Base-by-base conservation (phyloP, 2,888 invertebrate genomes). In the Eristalis tenax region DNA sequence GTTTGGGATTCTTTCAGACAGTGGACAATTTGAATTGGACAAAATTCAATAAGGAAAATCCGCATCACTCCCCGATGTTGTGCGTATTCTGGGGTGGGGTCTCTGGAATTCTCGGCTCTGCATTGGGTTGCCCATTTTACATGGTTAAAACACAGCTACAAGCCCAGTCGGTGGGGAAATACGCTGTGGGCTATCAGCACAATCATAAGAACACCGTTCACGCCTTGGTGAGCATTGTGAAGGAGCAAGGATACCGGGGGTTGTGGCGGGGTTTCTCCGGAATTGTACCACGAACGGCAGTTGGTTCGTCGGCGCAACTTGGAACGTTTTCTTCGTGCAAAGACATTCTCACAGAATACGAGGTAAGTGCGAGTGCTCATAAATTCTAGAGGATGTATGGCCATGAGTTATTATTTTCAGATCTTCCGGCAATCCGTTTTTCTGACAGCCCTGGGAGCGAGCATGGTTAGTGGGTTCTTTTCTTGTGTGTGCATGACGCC, bases 141-240 rank as follows among this genome's bases (percentile, higher is more conserved):
- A 94, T 97, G 91, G 94, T 98, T 11, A 98, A 98, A 94, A 97
- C 97, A 1, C 98, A 98, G 90, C 94, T 98, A 75, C 98, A 98
- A 91, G 94, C 97, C 0, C 94, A 95, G 88, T 95, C 97, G 8
- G 63, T 69, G 63, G 94, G 95, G 8, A 94, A 95, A 70, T 97
- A 97, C 89, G 97, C 97, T 23, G 98, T 98, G 1, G 98, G 98
- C 0, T 94, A 96, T 91, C 98, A 98, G 91, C 97, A 97, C 92
- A 92, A 94, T 10, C 97, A 97, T 91, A 93, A 91, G 88, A 95
- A 96, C 0, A 94, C 94, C 90, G 89, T 93, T 65, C 92, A 94
- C 83, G 95, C 94, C 0, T 91, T 95, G 64, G 89, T 89, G 11
- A 93, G 92, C 32, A 95, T 95, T 84, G 94, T 94, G 90, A 93